phyloP scores from a whole-genome alignment of 1,140 invertebrate genomes.

The Dendroctonus ponderosae region DNA sequence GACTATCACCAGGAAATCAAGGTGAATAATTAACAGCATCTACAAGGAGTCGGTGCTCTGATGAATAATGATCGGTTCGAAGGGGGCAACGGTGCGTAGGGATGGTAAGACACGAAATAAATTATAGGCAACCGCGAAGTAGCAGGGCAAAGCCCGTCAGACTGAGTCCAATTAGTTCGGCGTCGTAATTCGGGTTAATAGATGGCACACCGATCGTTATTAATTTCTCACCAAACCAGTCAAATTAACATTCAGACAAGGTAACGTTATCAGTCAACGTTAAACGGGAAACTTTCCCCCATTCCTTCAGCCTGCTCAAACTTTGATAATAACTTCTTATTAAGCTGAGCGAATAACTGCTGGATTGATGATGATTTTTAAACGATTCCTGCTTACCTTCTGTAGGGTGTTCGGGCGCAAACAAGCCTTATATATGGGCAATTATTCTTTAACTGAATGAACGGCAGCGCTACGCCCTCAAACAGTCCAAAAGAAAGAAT shows the following conservation, averaged over 20 bases:
- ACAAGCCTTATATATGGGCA: too few species aligned
- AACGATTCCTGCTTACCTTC: too few species aligned
- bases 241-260: conserved; percentile 30
- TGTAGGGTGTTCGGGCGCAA: too few species aligned
- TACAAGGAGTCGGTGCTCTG: conserved; percentile 5
- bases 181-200: conserved; percentile 41
- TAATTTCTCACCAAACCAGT: conserved; percentile 37
- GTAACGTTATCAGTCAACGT: background rate
- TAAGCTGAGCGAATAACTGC: too few species aligned
- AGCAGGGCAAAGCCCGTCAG: conserved; percentile 32
- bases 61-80: conserved; percentile 38
- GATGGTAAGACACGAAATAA: conserved; percentile 33
- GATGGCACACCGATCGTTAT: conserved; percentile 43
- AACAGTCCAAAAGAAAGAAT: background rate
- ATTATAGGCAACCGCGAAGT: conserved; percentile 36
- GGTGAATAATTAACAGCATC: conserved; percentile 18
- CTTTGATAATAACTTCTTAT: too few species aligned
- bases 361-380: too few species aligned
- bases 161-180: conserved; percentile 38
- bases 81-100: conserved; percentile 29
- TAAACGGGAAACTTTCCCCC: background rate
- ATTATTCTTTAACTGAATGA: too few species aligned
- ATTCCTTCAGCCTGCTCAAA: too few species aligned
- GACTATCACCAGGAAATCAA: conserved; percentile 10
- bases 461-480: too few species aligned